Conservation (phyloP, 2,888 invertebrate species). For the Drosophila stalkeri region DNA sequence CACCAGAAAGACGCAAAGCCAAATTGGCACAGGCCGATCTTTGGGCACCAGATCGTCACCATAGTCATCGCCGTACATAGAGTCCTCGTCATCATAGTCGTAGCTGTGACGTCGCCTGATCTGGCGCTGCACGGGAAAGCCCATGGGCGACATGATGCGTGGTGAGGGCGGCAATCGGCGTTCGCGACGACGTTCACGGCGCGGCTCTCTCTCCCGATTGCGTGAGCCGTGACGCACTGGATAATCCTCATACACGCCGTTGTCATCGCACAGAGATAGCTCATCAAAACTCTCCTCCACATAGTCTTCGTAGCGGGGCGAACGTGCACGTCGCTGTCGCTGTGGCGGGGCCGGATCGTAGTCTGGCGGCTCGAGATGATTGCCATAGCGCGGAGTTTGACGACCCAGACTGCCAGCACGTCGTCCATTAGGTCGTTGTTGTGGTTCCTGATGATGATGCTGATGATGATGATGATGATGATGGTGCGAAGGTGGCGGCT, state of each 20-base stretch:
- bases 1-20: constrained; percentile 94
- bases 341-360: constrained; percentile 48
- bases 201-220: constrained; percentile 59
- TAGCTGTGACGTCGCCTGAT: constrained; percentile 85
- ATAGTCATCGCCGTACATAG: constrained; percentile 87
- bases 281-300: constrained; percentile 83
- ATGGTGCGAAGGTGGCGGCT: constrained; percentile 36
- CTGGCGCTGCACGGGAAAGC: constrained; percentile 88
- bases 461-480: constrained; percentile 22
- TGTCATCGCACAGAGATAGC: constrained; percentile 56
- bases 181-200: constrained; percentile 62
- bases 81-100: constrained; percentile 88
- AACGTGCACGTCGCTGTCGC: constrained; percentile 63
- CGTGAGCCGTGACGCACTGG: constrained; percentile 57
- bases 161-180: constrained; percentile 86
- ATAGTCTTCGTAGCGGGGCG: constrained; percentile 79
- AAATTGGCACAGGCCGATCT: constrained; percentile 92
- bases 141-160: constrained; percentile 89
- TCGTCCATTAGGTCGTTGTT: constrained; percentile 51
- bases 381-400: constrained; percentile 78
- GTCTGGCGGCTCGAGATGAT: constrained; percentile 82
- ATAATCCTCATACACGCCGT: constrained; percentile 74
- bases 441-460: constrained; percentile 5
- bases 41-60: constrained; percentile 85
- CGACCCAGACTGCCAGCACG: constrained; percentile 69